Evolutionary conservation across 2,797 vertebrate species (phyloP), one percentile per base, ranked within the genome.

Genomic region (Echiichthys vipera): DNA sequence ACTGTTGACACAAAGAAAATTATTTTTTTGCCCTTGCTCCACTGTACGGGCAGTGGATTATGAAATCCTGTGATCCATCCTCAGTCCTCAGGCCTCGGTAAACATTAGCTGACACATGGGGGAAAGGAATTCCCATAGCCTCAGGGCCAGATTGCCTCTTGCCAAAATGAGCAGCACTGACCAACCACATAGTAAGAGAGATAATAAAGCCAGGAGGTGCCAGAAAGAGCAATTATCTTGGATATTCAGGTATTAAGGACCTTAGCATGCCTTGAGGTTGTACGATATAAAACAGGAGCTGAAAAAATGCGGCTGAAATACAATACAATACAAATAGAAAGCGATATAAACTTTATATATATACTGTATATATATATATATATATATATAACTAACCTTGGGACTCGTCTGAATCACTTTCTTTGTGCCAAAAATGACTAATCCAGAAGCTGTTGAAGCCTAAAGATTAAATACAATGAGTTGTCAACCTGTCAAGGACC

Each of bases 21-120:
- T 78, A 69, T 91, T 89, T 91, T 89, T 80, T 86, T 84, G 81
- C 71, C 84, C 88, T 88, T 88, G 86, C 84, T 85, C 77, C 81
- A 87, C 77, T 88, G 80, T 85, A 84, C 45, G 73, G 83, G 87
- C 90, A 88, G 80, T 84, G 91, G 90, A 92, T 94, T 91, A 91
- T 90, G 79, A 91, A 94, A 92, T 90, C 78, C 86, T 92, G 88
- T 92, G 92, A 94, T 93, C 88, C 88, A 81, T 84, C 88, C 86
- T 80, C 67, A 74, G 85, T 91, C 88, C 91, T 89, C 78, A 80
- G 91, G 92, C 89, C 84, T 90, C 59, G 37, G 89, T 91, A 95
- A 95, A 95, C 91, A 93, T 90, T 89, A 90, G 86, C 92, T 93
- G 93, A 92, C 93, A 93, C 89, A 90, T 91, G 83, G 92, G 89